A percentile compares a stretch with the other conserved stretches of the same genome.
These are phyloP conservation scores for Turnix velox DNA, from an alignment of 2,113 vertebrate species.

Conservation along the genomic window DNA sequence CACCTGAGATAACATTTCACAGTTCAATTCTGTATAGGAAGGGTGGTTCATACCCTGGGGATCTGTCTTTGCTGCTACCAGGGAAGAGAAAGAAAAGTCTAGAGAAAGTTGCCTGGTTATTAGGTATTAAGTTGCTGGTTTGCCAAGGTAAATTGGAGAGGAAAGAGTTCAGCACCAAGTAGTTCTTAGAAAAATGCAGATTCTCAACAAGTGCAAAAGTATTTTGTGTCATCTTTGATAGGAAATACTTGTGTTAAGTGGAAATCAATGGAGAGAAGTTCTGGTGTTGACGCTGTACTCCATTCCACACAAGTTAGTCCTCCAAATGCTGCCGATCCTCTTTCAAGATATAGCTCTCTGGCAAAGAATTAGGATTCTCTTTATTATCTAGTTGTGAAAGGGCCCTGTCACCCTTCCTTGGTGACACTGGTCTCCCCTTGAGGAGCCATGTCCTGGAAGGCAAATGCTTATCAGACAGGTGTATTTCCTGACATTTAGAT, in stretches of 20 bases:
- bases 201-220: background rate
- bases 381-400: background rate
- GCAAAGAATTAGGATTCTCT: background rate
- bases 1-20: background rate
- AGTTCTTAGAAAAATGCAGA: background rate
- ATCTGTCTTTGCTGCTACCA: background rate
- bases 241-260: background rate
- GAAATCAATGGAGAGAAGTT: background rate
- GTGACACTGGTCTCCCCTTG: too few relatives aligned
- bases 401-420: background rate
- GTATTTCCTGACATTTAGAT: background rate
- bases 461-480: background rate
- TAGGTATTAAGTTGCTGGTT: background rate
- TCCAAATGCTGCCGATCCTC: background rate
- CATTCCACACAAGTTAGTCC: background rate
- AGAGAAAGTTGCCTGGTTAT: background rate
- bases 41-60: background rate
- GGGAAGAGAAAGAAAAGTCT: background rate
- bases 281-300: fast-evolving
- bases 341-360: background rate
- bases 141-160: background rate
- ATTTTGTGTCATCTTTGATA: background rate
- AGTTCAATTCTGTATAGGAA: background rate
- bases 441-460: background rate
- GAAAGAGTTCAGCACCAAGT: background rate